Percentiles rank a stretch among this genome's conserved stretches.
Evolutionary conservation across 2,888 invertebrate genomes (phyloP).

Genomic region (Eupithecia tripunctaria): DNA sequence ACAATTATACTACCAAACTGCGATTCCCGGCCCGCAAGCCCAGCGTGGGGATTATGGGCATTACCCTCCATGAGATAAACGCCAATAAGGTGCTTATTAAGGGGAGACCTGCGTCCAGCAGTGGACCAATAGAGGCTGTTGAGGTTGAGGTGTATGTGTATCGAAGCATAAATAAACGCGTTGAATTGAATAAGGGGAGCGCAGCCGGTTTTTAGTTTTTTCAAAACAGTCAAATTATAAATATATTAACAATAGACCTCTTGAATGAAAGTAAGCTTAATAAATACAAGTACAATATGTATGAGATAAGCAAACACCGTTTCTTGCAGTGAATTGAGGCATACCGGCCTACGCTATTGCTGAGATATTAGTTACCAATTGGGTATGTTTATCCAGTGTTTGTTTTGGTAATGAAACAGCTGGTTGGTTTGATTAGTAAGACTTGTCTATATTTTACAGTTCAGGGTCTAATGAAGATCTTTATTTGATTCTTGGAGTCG

Average conservation of each 20-base stretch:
- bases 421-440: constrained; percentile 15
- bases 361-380: constrained; percentile 36
- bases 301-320: constrained; percentile 35
- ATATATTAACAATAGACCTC: constrained; percentile 7
- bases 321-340: constrained; percentile 22
- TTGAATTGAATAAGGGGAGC: no score
- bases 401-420: constrained; percentile 34
- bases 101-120: no score
- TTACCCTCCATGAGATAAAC: no score
- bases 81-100: no score
- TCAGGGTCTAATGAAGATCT: neutral
- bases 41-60: no score
- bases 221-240: no score
- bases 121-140: no score
- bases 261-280: constrained; percentile 24
- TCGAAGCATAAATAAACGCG: no score
- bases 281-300: constrained; percentile 17
- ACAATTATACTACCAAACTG: no score
- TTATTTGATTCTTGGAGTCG: neutral
- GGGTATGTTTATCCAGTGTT: constrained; percentile 33
- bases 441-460: neutral
- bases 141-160: no score
- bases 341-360: constrained; percentile 36
- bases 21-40: no score
- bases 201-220: no score